phyloP scores from a whole-genome alignment of 64 coral and sea anemone species.

The Exaiptasia diaphana region DNA sequence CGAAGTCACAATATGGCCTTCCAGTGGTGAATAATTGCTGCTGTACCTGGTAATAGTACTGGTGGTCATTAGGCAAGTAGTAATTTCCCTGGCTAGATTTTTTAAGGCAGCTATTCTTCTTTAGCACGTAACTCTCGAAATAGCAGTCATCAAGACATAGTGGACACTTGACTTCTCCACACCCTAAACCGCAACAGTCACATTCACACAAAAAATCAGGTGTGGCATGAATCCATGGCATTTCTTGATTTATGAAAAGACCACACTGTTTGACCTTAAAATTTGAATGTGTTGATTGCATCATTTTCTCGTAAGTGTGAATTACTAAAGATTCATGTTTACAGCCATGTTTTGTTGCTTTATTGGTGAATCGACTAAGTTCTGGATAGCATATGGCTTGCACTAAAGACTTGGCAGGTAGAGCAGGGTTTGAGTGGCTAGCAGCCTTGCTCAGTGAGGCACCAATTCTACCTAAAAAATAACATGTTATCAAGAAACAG shows the following conservation, averaged over 20 bases:
- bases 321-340: constrained; percentile 1
- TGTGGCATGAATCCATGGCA: constrained; percentile 39
- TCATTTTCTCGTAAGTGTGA: too few species aligned
- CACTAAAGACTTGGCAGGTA: constrained; percentile 7
- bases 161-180: constrained; percentile 56
- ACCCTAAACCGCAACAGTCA: constrained; percentile 38
- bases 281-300: constrained; percentile 20
- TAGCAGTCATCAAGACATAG: constrained; percentile 8
- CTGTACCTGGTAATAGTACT: constrained; percentile 29
- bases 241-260: constrained; percentile 23
- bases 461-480: constrained; percentile 25
- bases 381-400: constrained; percentile 30
- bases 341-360: constrained; percentile 19
- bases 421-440: constrained; percentile 11
- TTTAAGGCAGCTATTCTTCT: constrained; percentile 43
- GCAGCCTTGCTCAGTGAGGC: constrained; percentile 1
- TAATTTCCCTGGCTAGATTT: constrained; percentile 10
- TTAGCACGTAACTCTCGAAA: constrained; percentile 29
- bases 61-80: neutral
- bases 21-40: constrained; percentile 36
- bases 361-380: neutral
- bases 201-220: constrained; percentile 38
- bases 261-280: constrained; percentile 40
- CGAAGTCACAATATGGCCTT: constrained; percentile 18
- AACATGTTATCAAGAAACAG: too few species aligned